Evolutionary conservation across 2,888 invertebrate species (phyloP), one percentile per base, ranked within the genome.

Genomic region (Eutolmus rufibarbis): DNA sequence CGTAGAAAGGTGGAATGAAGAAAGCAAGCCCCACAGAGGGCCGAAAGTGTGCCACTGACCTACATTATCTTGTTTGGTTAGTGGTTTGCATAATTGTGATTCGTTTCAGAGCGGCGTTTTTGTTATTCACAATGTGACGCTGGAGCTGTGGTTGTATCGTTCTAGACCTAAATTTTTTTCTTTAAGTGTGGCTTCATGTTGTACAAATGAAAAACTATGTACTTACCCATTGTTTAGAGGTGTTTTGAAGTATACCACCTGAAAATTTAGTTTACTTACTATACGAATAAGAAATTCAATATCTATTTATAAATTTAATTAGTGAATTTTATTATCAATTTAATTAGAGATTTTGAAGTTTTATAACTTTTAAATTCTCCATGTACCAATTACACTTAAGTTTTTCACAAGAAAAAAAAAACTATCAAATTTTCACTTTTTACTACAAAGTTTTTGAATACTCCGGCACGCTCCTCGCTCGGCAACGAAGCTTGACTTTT

Each of bases 1-100:
- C 56, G 46, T 76, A 77, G 77, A 86, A 77, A 86, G 86, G 77
- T 46, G 85, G 85, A 85, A 85, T 74, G 77, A 86, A 77, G 86
- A 86, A 86, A 86, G 86, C 86, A 77, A 34, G 76, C 40, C 40
- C 46, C 74, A 85, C 66, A 43, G 82, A 84, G 82, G 74, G 85
- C 85, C 85, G 85, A 85, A 86, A 86, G 77, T 86, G 86, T 77
- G 77, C 86, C 77, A 86, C 86, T 86, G 86, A 86, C 86, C 86
- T 46, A 86, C 56, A 51, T 77, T 46, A 34, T 31, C 86, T 37
- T 77, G 86, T 77, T 86, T 86, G 77, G 86, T 77, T 74, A 77
- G 86, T 77, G 86, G 86, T 86, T 86, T 86, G 86, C 76, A 86
- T 86, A 86, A 86, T 86, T 86, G 76, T 86, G 86, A 76, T 56